Conservation (phyloP, 2,113 vertebrate species). For the Campylorhamphus procurvoides region DNA sequence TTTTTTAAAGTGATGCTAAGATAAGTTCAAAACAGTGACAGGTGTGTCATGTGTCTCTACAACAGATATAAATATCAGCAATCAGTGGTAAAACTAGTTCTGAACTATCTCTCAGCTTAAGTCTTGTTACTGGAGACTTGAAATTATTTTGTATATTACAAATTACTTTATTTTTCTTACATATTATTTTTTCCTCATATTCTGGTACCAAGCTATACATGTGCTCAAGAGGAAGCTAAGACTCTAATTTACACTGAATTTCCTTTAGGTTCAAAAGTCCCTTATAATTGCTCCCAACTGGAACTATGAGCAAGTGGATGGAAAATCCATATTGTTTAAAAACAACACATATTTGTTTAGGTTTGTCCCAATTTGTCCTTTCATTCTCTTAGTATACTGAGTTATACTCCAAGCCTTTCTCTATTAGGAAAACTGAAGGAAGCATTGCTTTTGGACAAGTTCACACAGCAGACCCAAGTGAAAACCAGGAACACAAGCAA, state of each 20-base stretch:
- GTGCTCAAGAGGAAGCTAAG: background rate
- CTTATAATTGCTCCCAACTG: background rate
- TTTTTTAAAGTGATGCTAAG: background rate
- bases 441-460: background rate
- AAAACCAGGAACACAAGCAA: background rate
- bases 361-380: background rate
- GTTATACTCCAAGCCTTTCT: background rate
- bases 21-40: background rate
- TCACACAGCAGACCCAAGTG: background rate
- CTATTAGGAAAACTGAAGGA: background rate
- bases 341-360: background rate
- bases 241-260: background rate
- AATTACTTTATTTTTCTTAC: background rate
- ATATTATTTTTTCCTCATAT: background rate
- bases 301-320: background rate
- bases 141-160: background rate
- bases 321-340: background rate
- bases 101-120: background rate
- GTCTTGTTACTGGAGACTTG: background rate
- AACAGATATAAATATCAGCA: background rate
- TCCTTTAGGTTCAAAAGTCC: background rate
- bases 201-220: background rate
- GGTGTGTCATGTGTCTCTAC: background rate
- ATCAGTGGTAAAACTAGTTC: background rate
- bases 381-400: rapidly evolving